Conservation (phyloP, 2,113 vertebrate genomes). For the Pelobates fuscus region DNA sequence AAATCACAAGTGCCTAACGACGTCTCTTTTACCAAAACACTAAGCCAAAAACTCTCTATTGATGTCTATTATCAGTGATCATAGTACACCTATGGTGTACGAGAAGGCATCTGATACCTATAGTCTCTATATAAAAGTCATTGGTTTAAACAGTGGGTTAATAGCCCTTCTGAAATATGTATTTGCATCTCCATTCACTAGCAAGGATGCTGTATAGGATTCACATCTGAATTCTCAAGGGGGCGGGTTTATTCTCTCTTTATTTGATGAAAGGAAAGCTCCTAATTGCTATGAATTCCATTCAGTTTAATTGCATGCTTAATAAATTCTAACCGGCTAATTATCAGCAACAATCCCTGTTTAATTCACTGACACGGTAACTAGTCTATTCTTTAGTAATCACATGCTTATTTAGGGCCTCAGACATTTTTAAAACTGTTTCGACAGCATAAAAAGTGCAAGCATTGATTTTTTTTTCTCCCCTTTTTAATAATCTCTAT, state of each 20-base stretch:
- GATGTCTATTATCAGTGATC: too few species aligned
- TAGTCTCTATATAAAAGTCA: too few species aligned
- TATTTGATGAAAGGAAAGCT: conserved; percentile 57
- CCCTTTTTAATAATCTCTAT: conserved; percentile 19
- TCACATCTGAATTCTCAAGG: conserved; percentile 30
- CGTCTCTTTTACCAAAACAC: too few species aligned
- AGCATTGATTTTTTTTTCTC: conserved; percentile 27
- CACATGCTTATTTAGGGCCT: conserved; percentile 81
- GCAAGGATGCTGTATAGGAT: conserved; percentile 5
- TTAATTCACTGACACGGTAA: conserved; percentile 80
- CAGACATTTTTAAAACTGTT: conserved; percentile 53
- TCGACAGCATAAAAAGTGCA: conserved; percentile 50
- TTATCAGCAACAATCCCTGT: conserved; percentile 84
- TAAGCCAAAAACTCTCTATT: too few species aligned
- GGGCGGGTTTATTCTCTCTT: conserved; percentile 45
- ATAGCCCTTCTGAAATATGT: background rate
- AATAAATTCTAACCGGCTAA: conserved; percentile 87
- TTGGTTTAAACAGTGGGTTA: background rate
- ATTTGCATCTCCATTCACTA: conserved; percentile 11
- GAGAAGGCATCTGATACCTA: too few species aligned
- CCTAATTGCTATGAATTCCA: conserved; percentile 78
- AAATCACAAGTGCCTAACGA: too few species aligned
- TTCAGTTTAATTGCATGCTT: conserved; percentile 82
- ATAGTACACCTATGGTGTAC: too few species aligned
- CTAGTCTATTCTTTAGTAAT: conserved; percentile 84